Percentiles rank a stretch among this genome's conserved stretches.
Conservation (phyloP, 2,797 vertebrate genomes). For the Dallia pectoralis region DNA sequence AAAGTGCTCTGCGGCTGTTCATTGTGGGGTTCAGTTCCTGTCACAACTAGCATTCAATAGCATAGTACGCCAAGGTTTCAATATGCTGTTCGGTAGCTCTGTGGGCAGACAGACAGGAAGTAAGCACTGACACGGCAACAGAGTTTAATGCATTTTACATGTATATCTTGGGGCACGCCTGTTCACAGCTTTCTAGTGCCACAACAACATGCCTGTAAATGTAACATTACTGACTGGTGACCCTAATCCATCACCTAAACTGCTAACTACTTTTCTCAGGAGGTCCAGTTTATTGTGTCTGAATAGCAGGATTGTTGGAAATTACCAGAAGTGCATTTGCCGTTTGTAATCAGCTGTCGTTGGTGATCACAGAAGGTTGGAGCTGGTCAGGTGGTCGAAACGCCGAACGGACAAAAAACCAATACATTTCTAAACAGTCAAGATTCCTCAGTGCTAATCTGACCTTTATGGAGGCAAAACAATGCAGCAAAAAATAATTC, state of each 20-base stretch:
- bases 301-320: slow-evolving; percentile 37
- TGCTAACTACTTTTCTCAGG: neutral
- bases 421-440: slow-evolving; percentile 53
- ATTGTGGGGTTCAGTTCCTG: neutral
- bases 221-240: neutral
- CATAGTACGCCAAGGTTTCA: too few relatives aligned
- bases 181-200: neutral
- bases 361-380: slow-evolving; percentile 39
- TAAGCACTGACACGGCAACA: neutral
- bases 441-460: slow-evolving; percentile 61
- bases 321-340: slow-evolving; percentile 28
- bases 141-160: neutral
- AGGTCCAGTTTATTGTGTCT: slow-evolving; percentile 2
- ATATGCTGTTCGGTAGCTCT: neutral
- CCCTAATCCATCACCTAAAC: too few relatives aligned
- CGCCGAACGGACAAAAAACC: slow-evolving; percentile 53
- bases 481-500: slow-evolving; percentile 68
- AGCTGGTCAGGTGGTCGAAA: neutral
- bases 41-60: neutral
- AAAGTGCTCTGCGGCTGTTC: neutral
- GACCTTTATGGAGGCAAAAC: slow-evolving; percentile 62
- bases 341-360: slow-evolving; percentile 27
- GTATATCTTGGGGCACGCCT: neutral
- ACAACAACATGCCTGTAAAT: neutral
- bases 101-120: neutral